A percentile compares a stretch with the other conserved stretches of the same genome.
These are phyloP conservation scores for Drosophila micromelanica DNA, from an alignment of 1,140 invertebrate genomes.

Conservation along the genomic window DNA sequence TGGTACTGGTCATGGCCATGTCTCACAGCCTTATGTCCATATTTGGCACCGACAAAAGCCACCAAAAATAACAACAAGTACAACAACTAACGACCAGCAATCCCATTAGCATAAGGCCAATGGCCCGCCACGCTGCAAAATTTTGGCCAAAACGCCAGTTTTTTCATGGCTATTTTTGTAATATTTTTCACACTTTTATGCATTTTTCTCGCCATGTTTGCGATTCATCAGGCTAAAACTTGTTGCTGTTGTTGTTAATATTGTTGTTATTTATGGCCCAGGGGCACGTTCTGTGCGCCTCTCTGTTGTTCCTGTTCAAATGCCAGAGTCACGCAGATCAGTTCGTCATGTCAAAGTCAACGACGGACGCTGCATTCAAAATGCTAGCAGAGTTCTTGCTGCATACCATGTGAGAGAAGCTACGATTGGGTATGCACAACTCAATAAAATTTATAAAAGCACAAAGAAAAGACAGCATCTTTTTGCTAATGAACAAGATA, in stretches of 20 bases:
- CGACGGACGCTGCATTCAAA: conserved; percentile 48
- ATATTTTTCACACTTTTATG: conserved; percentile 72
- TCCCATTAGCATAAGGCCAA: conserved; percentile 51
- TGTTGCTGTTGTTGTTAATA: conserved; percentile 23
- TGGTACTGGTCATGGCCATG: conserved; percentile 65
- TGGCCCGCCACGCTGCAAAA: conserved; percentile 24
- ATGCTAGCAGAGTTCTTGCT: conserved; percentile 25
- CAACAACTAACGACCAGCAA: conserved; percentile 2
- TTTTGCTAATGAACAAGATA: too few relatives aligned
- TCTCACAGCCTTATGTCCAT: conserved; percentile 35
- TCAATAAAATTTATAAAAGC: background rate
- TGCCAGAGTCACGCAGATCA: conserved; percentile 72
- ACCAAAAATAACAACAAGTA: conserved; percentile 11
- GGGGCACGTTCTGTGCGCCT: conserved; percentile 46
- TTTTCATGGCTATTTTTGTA: conserved; percentile 60
- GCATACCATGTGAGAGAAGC: conserved; percentile 1
- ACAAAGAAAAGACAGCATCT: too few relatives aligned
- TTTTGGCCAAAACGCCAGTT: conserved; percentile 29
- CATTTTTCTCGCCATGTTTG: conserved; percentile 64
- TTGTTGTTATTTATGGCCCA: conserved; percentile 52
- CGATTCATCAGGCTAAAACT: conserved; percentile 62
- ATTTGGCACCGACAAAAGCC: conserved; percentile 66
- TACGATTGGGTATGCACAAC: background rate
- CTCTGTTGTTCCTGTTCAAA: conserved; percentile 46
- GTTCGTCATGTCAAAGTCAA: conserved; percentile 74